Percentiles rank a stretch among this genome's conserved stretches.
These are phyloP conservation scores for Lysandra bellargus DNA, from an alignment of 2,888 invertebrate species.

Conservation along the genomic window DNA sequence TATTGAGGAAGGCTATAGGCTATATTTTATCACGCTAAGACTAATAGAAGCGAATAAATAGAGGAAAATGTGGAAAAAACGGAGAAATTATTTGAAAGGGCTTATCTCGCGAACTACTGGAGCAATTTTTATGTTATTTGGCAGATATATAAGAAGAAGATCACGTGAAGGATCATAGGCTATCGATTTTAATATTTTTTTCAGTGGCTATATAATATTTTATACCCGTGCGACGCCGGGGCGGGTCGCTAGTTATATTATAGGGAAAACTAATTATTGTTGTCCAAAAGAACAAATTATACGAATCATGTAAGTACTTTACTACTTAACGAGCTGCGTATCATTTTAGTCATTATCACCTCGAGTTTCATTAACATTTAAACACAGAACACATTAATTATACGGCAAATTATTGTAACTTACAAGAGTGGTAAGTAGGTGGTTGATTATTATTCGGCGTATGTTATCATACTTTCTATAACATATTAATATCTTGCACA, in stretches of 20 bases:
- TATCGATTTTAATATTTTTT: too few species aligned
- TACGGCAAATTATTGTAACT: not conserved
- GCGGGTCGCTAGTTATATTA: not conserved
- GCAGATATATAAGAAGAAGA: too few species aligned
- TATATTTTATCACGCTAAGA: too few species aligned
- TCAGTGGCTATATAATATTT: too few species aligned
- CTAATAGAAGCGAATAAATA: too few species aligned
- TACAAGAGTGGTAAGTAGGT: slow-evolving; percentile 14
- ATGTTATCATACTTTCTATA: slow-evolving; percentile 4
- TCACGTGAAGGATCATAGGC: too few species aligned
- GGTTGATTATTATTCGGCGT: not conserved
- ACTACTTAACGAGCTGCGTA: not conserved
- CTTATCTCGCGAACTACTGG: too few species aligned
- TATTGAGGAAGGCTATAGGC: too few species aligned
- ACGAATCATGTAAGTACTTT: not conserved
- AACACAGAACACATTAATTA: slow-evolving; percentile 6
- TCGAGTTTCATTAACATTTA: not conserved
- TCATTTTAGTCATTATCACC: slow-evolving; percentile 11
- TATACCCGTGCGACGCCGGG: too few species aligned
- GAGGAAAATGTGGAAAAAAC: too few species aligned
- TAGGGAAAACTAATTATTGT: not conserved
- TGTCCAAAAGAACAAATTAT: not conserved
- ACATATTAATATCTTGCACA: slow-evolving; percentile 1
- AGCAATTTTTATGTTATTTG: too few species aligned
- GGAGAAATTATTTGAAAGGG: too few species aligned